Evolutionary conservation across 1,140 invertebrate genomes (phyloP), one percentile per base, ranked within the genome.

Genomic region (Diorhabda carinulata): DNA sequence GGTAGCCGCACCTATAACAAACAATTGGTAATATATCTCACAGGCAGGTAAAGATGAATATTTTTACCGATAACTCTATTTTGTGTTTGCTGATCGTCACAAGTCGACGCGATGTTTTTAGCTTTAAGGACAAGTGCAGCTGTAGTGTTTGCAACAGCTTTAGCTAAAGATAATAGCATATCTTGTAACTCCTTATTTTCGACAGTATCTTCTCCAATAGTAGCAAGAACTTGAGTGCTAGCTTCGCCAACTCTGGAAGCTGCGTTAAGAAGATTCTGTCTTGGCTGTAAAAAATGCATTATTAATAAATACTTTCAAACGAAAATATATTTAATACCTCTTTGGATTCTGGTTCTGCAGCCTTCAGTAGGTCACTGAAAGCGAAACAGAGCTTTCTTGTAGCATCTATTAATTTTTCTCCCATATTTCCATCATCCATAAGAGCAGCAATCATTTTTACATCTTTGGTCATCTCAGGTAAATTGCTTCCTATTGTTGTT

Each of bases 61-160:
- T 52, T 6, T 52, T 52, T 52, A 52, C 47, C 47, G 73, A 99
- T 98, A 2, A 99, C 95, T 61, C 88, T 87, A 82, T 98, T 97
- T 76, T 92, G 90, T 0, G 87, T 88, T 57, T 87, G 86, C 52
- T 91, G 89, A 73, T 90, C 88, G 6, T 89, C 87, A 77, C 95
- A 96, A 61, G 91, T 94, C 4, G 92, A 91, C 0, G 97, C 95
- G 61, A 96, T 93, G 76, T 92, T 93, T 83, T 98, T 98, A 0
- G 97, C 96, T 78, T 96, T 95, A 57, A 97, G 85, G 4, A 99
- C 97, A 3, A 99, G 83, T 7, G 92, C 93, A 9, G 97, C 96
- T 0, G 98, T 98, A 3, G 96, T 95, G 81, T 98, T 98, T 10
- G 97, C 98, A 5, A 99, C 96, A 2, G 94, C 93, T 82, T 98